Base-by-base conservation (phyloP, 2,113 vertebrate species). In the Barnardius zonarius region DNA sequence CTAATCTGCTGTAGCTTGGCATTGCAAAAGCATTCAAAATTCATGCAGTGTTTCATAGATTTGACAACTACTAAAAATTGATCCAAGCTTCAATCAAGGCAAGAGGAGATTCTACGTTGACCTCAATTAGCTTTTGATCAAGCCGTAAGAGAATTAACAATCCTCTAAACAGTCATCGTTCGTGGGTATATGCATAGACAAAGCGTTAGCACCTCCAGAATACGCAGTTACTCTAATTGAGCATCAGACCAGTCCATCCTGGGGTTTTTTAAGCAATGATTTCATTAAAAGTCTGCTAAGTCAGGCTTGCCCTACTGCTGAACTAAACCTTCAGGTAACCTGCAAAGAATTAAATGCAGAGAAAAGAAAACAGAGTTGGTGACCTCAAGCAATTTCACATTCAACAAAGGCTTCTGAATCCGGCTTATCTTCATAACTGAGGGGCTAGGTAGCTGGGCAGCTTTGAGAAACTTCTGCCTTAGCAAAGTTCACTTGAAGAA, bases 121-220 rank as follows among this genome's bases (percentile, higher is more conserved):
- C 92, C 92, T 91, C 93, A 95, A 92, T 95, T 93, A 97, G 90
- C 80, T 94, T 44, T 88, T 12, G 13, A 92, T 75, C 86, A 90
- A 88, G 80, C 73, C 73, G 83, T 76, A 28, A 79, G 83, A 95
- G 90, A 92, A 91, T 93, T 48, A 79, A 24, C 44, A 84, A 55
- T 37, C 35, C 55, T 73, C 92, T 73, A 20, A 86, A 67, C 74
- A 93, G 48, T 20, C 44, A 0, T 39, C 81, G 46, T n/a, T 85
- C 6, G 2, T 61, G 52, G 67, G n/a, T 12, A 61, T 43, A 74
- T 5, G 39, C 59, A 91, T 43, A 64, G 55, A 64, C 33, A 43
- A 75, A 93, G 27, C 14, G 17, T 3, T 33, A 63, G 52, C 77
- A 68, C 52, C 79, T 91, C 80, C 3, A 70, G 9, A 35, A 78